Conservation (phyloP, 2,113 vertebrate species). For the Cyphomyrus plagiostoma region DNA sequence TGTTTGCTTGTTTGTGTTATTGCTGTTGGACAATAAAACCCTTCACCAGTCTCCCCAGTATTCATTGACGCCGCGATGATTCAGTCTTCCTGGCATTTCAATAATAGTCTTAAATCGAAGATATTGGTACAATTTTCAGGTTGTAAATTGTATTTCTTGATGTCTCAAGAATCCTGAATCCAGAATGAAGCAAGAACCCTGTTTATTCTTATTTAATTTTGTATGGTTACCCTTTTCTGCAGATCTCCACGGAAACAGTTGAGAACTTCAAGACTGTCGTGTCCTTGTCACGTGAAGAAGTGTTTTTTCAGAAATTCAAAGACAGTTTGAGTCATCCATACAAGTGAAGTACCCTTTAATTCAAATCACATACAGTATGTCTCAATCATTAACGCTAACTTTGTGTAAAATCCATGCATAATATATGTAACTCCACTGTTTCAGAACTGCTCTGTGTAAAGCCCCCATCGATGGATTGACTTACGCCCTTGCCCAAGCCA, state of each 20-base stretch:
- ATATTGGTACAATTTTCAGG: background rate
- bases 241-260: slow-evolving; percentile 74
- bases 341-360: slow-evolving; percentile 50
- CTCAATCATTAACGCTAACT: no score
- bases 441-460: slow-evolving; percentile 69
- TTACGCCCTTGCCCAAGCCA: slow-evolving; percentile 68
- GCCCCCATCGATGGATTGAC: slow-evolving; percentile 71
- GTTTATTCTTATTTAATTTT: background rate
- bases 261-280: slow-evolving; percentile 68
- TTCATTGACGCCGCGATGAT: no score
- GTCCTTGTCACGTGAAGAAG: slow-evolving; percentile 66
- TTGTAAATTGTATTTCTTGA: no score
- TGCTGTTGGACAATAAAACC: no score
- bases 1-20: no score
- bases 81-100: no score
- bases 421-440: slow-evolving; percentile 26
- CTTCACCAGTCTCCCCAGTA: no score
- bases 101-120: background rate
- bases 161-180: background rate
- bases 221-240: slow-evolving; percentile 10
- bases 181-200: background rate
- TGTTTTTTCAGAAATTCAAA: slow-evolving; percentile 68
- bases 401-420: no score
- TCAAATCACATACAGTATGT: background rate
- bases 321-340: slow-evolving; percentile 61